Percentiles rank a stretch among this genome's conserved stretches.
Evolutionary conservation across 2,888 invertebrate species (phyloP).

Genomic region (Tupiocoris notatus): DNA sequence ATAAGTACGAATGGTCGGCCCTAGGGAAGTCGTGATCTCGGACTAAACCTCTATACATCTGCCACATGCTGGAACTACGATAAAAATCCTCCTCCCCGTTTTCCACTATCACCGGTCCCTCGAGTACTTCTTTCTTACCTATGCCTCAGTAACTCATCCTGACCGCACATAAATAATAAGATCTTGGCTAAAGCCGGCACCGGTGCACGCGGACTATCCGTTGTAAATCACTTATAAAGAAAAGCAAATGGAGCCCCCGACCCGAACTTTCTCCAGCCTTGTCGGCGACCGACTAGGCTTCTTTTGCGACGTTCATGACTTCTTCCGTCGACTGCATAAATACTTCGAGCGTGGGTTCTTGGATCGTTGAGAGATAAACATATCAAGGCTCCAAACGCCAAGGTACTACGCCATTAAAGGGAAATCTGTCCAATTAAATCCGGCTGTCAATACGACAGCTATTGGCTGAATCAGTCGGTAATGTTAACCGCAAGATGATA

Average conservation of each 20-base stretch:
- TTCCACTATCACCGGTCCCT: neutral
- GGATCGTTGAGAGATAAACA: conserved; percentile 22
- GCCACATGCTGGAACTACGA: conserved; percentile 22
- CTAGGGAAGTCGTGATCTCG: conserved; percentile 19
- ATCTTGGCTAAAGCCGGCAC: conserved; percentile 19
- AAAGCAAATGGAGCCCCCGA: conserved; percentile 28
- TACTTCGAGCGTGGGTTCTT: conserved; percentile 25
- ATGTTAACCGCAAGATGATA: no score
- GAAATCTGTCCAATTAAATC: no score
- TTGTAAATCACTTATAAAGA: conserved; percentile 31
- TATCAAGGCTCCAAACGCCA: neutral
- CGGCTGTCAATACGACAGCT: no score
- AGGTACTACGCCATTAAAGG: no score
- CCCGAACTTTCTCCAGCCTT: conserved; percentile 25
- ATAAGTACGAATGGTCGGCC: no score
- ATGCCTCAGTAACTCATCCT: no score
- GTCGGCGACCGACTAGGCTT: no score
- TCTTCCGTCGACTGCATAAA: conserved; percentile 20
- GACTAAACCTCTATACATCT: conserved; percentile 27
- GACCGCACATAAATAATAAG: conserved; percentile 30
- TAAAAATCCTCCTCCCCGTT: conserved; percentile 13
- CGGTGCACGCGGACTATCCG: conserved; percentile 15
- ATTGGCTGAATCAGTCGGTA: no score
- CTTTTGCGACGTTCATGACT: conserved; percentile 21
- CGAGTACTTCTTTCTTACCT: no score